Conservation (phyloP, 2,888 invertebrate genomes). For the Caenorhabditis angaria region DNA sequence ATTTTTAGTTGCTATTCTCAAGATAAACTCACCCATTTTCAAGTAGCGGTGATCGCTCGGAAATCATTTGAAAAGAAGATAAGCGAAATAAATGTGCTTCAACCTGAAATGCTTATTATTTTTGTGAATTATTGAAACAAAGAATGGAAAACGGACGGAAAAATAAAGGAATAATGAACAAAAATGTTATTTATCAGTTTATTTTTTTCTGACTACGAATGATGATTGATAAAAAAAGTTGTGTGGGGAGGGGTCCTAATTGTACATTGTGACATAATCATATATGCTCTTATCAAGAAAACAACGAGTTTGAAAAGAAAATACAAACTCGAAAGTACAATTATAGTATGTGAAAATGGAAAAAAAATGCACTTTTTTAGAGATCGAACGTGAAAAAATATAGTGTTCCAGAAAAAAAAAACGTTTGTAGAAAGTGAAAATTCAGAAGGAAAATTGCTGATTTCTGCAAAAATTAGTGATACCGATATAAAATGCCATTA, state of each 20-base stretch:
- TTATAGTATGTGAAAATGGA: background rate
- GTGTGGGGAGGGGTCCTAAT: background rate
- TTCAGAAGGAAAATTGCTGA: too few relatives aligned
- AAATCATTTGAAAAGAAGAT: conserved; percentile 21
- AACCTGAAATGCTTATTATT: background rate
- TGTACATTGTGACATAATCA: conserved; percentile 1
- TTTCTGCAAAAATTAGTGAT: too few relatives aligned
- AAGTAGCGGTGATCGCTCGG: conserved; percentile 42
- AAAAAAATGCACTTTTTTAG: background rate
- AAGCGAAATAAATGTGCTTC: background rate
- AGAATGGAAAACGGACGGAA: too few relatives aligned
- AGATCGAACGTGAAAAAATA: too few relatives aligned
- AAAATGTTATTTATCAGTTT: background rate
- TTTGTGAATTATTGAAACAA: background rate
- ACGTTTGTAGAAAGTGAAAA: too few relatives aligned
- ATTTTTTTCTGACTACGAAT: background rate
- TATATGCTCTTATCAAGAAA: background rate
- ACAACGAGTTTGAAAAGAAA: background rate
- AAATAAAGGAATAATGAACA: background rate
- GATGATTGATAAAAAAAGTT: background rate
- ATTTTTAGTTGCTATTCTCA: background rate
- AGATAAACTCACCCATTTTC: conserved; percentile 39
- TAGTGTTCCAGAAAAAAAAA: too few relatives aligned
- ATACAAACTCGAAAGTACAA: background rate
- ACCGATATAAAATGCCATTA: too few relatives aligned